phyloP scores from a whole-genome alignment of 2,113 vertebrate species.

The Xenotilapia leptura region DNA sequence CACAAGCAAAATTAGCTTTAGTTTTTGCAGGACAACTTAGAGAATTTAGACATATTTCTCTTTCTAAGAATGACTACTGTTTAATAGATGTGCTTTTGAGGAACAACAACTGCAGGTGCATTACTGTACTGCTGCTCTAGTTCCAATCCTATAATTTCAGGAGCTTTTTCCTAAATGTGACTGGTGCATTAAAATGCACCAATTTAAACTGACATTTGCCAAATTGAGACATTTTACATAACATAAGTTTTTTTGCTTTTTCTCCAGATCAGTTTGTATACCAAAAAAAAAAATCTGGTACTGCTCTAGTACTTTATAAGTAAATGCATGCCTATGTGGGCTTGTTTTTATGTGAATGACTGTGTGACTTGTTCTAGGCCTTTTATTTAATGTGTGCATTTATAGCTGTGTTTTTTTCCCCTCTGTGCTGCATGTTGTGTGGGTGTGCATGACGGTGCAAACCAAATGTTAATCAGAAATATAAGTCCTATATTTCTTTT shows the following conservation, averaged over 20 bases:
- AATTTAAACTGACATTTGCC: background rate
- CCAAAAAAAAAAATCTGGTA: background rate
- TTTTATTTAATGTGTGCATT: background rate
- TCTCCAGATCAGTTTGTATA: background rate
- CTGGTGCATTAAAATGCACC: background rate
- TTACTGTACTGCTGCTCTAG: background rate
- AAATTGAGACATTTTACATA: background rate
- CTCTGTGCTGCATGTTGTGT: background rate
- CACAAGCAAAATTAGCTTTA: background rate
- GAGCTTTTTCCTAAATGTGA: background rate
- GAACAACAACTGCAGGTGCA: background rate
- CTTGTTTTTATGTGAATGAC: background rate
- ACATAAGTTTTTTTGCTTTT: rapidly evolving
- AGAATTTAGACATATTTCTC: background rate
- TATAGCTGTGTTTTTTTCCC: rapidly evolving
- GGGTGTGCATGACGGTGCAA: rapidly evolving
- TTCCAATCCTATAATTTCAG: background rate
- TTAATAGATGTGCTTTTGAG: background rate
- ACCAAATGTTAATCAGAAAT: background rate
- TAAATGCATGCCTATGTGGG: background rate
- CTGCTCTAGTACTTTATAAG: background rate
- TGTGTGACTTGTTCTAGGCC: background rate
- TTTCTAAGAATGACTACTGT: rapidly evolving
- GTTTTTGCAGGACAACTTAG: background rate
- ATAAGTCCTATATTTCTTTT: background rate